A percentile compares a stretch with the other conserved stretches of the same genome.
Evolutionary conservation across 2,888 invertebrate genomes (phyloP).

Genomic region (Nesidiocoris tenuis): DNA sequence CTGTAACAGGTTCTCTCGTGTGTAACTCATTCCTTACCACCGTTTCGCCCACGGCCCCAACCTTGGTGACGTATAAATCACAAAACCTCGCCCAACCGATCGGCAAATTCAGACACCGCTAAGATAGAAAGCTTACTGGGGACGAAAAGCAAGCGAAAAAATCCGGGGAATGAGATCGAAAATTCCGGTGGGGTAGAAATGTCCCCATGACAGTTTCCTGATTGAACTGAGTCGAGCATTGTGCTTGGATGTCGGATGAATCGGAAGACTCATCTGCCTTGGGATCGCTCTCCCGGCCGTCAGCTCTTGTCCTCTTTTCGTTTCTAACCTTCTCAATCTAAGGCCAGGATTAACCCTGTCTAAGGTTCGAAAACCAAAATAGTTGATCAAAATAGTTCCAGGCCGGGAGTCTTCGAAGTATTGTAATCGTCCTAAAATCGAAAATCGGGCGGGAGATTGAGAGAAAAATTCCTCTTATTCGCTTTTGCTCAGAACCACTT

Average conservation of each 20-base stretch:
- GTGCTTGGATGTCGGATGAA: constrained; percentile 21
- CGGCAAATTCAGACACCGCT: neutral
- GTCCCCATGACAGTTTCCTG: constrained; percentile 26
- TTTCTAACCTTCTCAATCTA: neutral
- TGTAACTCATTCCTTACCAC: no score
- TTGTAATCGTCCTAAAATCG: no score
- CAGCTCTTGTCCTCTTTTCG: neutral
- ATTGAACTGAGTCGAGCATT: constrained; percentile 30
- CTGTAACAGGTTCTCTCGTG: no score
- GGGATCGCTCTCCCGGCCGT: neutral
- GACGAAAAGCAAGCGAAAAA: neutral
- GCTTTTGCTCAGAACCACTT: no score
- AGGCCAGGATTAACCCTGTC: no score
- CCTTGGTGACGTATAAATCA: neutral
- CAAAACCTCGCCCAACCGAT: neutral
- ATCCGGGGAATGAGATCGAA: neutral
- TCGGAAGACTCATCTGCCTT: constrained; percentile 29
- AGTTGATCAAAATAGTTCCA: no score
- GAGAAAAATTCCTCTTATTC: no score
- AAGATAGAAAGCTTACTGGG: neutral
- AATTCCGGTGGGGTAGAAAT: neutral
- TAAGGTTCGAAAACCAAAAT: no score
- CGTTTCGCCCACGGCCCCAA: no score
- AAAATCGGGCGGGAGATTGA: no score
- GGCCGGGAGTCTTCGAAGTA: no score